These are phyloP conservation scores for Mythimna vitellina DNA, from an alignment of 2,888 invertebrate species.

Conservation along the genomic window DNA sequence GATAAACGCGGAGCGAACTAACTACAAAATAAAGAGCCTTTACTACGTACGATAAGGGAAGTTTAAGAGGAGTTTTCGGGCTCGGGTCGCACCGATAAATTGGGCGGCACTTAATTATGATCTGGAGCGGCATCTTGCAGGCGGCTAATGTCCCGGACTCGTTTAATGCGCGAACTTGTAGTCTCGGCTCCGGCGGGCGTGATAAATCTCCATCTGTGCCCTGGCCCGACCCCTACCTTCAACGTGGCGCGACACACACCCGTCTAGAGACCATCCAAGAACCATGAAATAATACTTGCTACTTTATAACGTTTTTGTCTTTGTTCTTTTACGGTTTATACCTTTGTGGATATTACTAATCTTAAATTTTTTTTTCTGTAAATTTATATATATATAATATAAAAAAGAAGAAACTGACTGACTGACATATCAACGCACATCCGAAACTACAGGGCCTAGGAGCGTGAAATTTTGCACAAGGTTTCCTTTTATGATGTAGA, in stretches of 20 bases:
- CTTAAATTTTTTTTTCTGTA: not conserved
- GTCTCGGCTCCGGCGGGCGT: conserved; percentile 87
- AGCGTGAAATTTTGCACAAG: no score
- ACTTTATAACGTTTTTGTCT: conserved; percentile 16
- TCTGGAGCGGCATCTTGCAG: conserved; percentile 90
- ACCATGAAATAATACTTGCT: conserved; percentile 36
- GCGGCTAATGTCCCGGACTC: conserved; percentile 90
- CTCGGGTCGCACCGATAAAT: conserved; percentile 90
- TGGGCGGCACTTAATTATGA: conserved; percentile 91
- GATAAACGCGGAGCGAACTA: conserved; percentile 84
- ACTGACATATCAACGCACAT: no score
- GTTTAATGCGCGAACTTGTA: conserved; percentile 91
- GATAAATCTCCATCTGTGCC: conserved; percentile 89
- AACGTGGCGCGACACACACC: conserved; percentile 61
- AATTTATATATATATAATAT: no score
- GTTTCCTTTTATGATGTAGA: no score
- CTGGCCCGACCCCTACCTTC: conserved; percentile 74
- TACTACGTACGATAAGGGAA: conserved; percentile 89
- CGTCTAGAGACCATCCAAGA: conserved; percentile 58
- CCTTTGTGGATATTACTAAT: not conserved
- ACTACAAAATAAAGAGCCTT: conserved; percentile 90
- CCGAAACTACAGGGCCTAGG: no score
- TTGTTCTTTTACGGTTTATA: not conserved
- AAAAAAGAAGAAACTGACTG: no score
- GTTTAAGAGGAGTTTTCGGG: conserved; percentile 88